Percentiles rank a stretch among this genome's conserved stretches.
phyloP scores from a whole-genome alignment of 2,113 vertebrate species.

The Apaloderma vittatum region DNA sequence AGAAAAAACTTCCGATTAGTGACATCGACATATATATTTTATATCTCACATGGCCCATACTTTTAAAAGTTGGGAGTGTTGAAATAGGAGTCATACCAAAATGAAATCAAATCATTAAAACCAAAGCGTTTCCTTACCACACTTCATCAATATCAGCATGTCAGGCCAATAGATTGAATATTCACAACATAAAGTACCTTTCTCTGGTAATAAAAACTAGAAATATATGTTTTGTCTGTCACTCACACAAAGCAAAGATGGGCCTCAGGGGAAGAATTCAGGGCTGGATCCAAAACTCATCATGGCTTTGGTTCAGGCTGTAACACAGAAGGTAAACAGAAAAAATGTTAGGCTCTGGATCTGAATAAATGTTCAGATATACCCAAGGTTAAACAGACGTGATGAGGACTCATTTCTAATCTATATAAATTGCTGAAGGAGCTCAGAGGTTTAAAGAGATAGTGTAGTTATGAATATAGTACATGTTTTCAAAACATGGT shows the following conservation, averaged over 20 bases:
- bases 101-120: conserved; percentile 39
- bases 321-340: neutral
- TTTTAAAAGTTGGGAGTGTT: conserved; percentile 10
- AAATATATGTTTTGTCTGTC: neutral
- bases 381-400: neutral
- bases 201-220: conserved; percentile 3
- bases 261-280: neutral
- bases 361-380: neutral
- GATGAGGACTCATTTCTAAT: neutral
- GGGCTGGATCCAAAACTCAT: neutral
- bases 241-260: neutral
- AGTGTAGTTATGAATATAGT: neutral
- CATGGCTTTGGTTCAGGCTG: neutral
- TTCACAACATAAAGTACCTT: neutral
- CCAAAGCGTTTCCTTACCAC: neutral
- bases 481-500: neutral
- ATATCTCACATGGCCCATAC: conserved; percentile 33
- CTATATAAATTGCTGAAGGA: neutral
- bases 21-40: conserved; percentile 36
- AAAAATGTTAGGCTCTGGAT: neutral
- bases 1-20: conserved; percentile 62
- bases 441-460: neutral
- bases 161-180: neutral
- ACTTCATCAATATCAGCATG: conserved; percentile 40
- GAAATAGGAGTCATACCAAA: conserved; percentile 38